phyloP scores from a whole-genome alignment of 1,140 invertebrate species.

The Drosophila sucinea region DNA sequence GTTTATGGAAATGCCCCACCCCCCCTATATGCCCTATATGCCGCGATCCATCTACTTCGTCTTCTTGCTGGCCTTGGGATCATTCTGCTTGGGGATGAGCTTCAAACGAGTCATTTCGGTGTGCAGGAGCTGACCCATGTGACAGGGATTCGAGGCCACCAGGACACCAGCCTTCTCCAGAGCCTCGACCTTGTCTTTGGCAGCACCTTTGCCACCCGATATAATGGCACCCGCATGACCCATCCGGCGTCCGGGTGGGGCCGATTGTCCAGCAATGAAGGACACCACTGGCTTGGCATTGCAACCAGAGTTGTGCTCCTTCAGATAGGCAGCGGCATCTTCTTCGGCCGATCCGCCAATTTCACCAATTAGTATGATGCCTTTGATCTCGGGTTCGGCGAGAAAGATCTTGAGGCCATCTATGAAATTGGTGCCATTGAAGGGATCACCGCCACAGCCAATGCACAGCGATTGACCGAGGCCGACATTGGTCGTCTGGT shows the following conservation, averaged over 20 bases:
- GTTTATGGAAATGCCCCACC: neutral
- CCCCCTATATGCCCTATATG: neutral
- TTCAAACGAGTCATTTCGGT: slow-evolving; percentile 87
- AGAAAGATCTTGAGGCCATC: slow-evolving; percentile 99
- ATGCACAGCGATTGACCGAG: slow-evolving; percentile 98
- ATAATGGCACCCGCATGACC: slow-evolving; percentile 99
- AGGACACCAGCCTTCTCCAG: slow-evolving; percentile 94
- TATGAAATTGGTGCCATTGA: slow-evolving; percentile 99
- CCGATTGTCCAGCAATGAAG: slow-evolving; percentile 98
- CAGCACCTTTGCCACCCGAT: slow-evolving; percentile 98
- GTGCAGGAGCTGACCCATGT: slow-evolving; percentile 95
- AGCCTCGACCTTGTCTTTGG: slow-evolving; percentile 98
- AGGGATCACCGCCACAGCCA: slow-evolving; percentile 99
- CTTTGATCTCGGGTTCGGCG: slow-evolving; percentile 94
- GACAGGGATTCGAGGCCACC: slow-evolving; percentile 96
- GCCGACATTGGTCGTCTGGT: slow-evolving; percentile 96
- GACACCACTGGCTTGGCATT: slow-evolving; percentile 97
- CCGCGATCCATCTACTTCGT: neutral
- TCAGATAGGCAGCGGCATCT: slow-evolving; percentile 96
- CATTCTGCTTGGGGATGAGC: slow-evolving; percentile 25
- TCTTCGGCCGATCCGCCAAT: slow-evolving; percentile 99
- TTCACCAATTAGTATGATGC: slow-evolving; percentile 99
- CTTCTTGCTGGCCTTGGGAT: neutral
- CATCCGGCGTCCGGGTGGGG: slow-evolving; percentile 99
- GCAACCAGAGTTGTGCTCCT: slow-evolving; percentile 93